Evolutionary conservation across 2,888 invertebrate species (phyloP), one percentile per base, ranked within the genome.

Genomic region (Trachelus troglodyta): DNA sequence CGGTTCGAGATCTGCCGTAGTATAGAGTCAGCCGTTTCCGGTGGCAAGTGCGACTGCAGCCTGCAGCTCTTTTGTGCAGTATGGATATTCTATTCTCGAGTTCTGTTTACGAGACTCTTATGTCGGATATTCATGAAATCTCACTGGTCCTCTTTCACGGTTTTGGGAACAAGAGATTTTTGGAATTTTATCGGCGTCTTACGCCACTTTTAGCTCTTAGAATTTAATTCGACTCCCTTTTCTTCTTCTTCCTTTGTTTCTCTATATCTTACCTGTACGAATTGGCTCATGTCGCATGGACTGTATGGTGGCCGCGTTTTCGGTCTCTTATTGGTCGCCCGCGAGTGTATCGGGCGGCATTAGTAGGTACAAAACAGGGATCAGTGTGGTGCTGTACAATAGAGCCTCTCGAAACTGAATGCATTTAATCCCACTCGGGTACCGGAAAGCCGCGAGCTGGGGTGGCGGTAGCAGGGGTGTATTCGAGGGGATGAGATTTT

Each of bases 361-460:
- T 56, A 56, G 56, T 56, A 56, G 56, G 23, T 23, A 56, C 56
- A 56, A 56, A 56, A 56, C 56, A 35, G 76, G 81, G 81, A 83
- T 84, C 82, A 81, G 77, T 77, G 78, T 78, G 74, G 77, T 69
- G 23, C 56, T 23, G 75, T 69, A 75, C 79, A 75, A 78, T 75
- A 71, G 78, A 76, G 69, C 75, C 78, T 80, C 83, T 78, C 80
- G 81, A 79, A 77, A 75, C 73, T 81, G 79, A 85, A 85, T 79
- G 78, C 78, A 75, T 76, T 76, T 75, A 79, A 75, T 75, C 77
- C 75, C 74, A 74, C 74, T 74, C 69, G 69, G 74, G 77, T 34
- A 69, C 73, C 34, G 31, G 56, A 35, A 71, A 74, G 71, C 31
- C 15, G 68, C 6, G 31, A 68, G 9, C 30, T 12, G 35, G 3